Conservation (phyloP, 2,888 invertebrate genomes). For the Trichopoda pennipes region DNA sequence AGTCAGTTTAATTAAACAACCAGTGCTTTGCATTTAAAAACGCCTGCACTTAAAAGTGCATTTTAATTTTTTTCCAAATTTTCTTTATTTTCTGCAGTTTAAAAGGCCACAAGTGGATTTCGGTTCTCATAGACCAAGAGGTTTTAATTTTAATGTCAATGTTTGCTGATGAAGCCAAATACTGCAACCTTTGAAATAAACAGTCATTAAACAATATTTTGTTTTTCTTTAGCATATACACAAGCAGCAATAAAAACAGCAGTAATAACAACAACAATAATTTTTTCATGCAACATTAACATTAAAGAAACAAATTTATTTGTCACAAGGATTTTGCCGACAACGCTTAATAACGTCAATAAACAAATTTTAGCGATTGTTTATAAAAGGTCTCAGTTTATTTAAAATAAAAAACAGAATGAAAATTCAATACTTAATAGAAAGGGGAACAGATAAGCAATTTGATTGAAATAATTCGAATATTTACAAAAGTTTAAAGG, state of each 20-base stretch:
- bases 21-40: no score
- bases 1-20: no score
- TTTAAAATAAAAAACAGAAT: background rate
- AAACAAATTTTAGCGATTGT: conserved; percentile 14
- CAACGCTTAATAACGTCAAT: background rate
- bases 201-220: conserved; percentile 30
- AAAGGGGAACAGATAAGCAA: no score
- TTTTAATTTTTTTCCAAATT: conserved; percentile 2
- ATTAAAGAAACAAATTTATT: conserved; percentile 48
- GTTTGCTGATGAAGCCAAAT: conserved; percentile 4
- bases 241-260: background rate
- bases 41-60: no score
- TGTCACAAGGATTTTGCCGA: conserved; percentile 44
- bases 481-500: no score
- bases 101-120: conserved; percentile 15
- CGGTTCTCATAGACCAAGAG: background rate
- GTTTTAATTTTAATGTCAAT: background rate
- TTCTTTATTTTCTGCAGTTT: conserved; percentile 30
- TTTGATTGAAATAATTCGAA: no score
- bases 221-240: conserved; percentile 5
- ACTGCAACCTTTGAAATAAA: conserved; percentile 21
- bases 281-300: conserved; percentile 40
- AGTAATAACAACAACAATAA: conserved; percentile 23
- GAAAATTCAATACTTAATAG: no score
- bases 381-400: background rate